These are phyloP conservation scores for Drosophila austrosaltans DNA, from an alignment of 2,888 invertebrate genomes.

Conservation along the genomic window DNA sequence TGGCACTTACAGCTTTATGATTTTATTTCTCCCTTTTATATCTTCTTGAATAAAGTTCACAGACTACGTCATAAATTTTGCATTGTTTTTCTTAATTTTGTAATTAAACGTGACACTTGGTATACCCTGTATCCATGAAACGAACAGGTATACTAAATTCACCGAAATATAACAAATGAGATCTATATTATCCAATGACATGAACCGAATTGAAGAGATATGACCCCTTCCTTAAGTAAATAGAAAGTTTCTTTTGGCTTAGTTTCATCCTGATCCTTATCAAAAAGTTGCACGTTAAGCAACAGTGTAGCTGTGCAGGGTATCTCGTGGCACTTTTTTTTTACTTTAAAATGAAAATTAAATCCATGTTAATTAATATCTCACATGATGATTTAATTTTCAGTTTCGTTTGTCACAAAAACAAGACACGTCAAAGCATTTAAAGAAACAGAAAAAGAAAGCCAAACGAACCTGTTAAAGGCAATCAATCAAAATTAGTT, in stretches of 20 bases:
- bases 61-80: constrained; percentile 15
- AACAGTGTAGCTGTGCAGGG: not conserved
- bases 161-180: too few species aligned
- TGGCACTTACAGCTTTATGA: not conserved
- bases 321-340: constrained; percentile 37
- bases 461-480: constrained; percentile 42
- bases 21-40: not conserved
- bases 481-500: constrained; percentile 51
- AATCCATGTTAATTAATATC: constrained; percentile 54
- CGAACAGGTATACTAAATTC: not conserved
- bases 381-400: constrained; percentile 55
- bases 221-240: too few species aligned
- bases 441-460: constrained; percentile 28
- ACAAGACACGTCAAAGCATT: not conserved
- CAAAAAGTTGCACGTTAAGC: not conserved
- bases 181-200: too few species aligned
- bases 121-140: not conserved
- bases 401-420: constrained; percentile 13
- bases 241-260: too few species aligned
- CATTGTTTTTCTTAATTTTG: not conserved
- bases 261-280: not conserved
- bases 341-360: constrained; percentile 39
- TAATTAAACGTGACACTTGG: constrained; percentile 4
- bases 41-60: not conserved
- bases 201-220: too few species aligned